Evolutionary conservation across 2,113 vertebrate species (phyloP).

Genomic region (Myotis davidii): DNA sequence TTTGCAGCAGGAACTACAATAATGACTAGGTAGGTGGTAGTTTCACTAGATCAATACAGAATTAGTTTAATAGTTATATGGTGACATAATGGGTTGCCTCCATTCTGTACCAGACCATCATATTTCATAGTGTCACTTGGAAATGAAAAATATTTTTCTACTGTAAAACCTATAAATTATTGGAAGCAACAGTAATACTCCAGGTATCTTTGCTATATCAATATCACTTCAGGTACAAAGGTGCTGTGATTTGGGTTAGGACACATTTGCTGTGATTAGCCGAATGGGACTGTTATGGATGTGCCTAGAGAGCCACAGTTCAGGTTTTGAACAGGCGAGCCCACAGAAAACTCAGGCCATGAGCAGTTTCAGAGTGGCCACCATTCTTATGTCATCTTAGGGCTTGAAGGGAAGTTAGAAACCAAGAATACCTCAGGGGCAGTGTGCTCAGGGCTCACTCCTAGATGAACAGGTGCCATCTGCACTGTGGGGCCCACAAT

Average conservation of each 20-base stretch:
- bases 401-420: neutral
- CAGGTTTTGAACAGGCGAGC: neutral
- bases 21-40: too few species aligned
- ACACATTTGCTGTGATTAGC: neutral
- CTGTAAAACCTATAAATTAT: neutral
- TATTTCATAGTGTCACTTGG: neutral
- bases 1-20: neutral
- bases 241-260: neutral
- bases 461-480: neutral
- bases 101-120: rapidly evolving
- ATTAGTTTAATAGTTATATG: neutral
- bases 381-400: neutral
- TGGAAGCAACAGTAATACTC: neutral
- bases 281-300: neutral
- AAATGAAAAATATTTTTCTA: neutral
- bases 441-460: too few species aligned
- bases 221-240: neutral
- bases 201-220: neutral
- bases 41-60: neutral
- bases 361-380: neutral
- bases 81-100: neutral
- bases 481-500: too few species aligned
- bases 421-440: too few species aligned
- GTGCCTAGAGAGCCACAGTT: neutral
- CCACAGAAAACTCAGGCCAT: neutral